These are phyloP conservation scores for Drosophila jambulina DNA, from an alignment of 1,140 invertebrate species.

Conservation along the genomic window DNA sequence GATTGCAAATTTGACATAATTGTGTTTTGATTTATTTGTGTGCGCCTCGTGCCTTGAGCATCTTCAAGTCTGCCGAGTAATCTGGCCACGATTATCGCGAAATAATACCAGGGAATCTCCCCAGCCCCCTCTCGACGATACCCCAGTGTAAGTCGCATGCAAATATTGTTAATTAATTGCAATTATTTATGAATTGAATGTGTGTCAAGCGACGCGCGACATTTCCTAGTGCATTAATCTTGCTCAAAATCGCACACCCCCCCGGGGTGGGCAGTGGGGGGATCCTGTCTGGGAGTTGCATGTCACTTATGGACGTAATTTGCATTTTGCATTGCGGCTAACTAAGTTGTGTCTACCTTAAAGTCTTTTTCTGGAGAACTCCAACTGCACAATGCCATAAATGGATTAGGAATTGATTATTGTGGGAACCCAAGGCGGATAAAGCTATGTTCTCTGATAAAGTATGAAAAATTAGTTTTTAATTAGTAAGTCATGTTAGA, in stretches of 20 bases:
- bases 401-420: conserved; percentile 38
- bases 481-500: conserved; percentile 3
- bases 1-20: conserved; percentile 80
- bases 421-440: conserved; percentile 21
- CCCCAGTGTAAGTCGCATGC: conserved; percentile 57
- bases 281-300: conserved; percentile 41
- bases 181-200: conserved; percentile 74
- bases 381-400: conserved; percentile 29
- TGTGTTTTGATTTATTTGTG: conserved; percentile 66
- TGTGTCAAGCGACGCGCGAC: conserved; percentile 56
- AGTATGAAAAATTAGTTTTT: conserved; percentile 1
- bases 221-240: conserved; percentile 77
- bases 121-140: neutral
- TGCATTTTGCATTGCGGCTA: conserved; percentile 34
- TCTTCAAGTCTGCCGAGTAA: conserved; percentile 21
- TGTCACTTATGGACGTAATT: conserved; percentile 39
- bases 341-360: conserved; percentile 10
- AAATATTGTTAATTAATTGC: conserved; percentile 70
- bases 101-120: conserved; percentile 8
- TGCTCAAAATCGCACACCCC: conserved; percentile 53
- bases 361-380: conserved; percentile 12
- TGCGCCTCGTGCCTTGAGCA: conserved; percentile 13
- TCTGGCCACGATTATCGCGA: conserved; percentile 30
- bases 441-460: neutral
- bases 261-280: conserved; percentile 2